These are phyloP conservation scores for Clivina fossor DNA, from an alignment of 2,888 invertebrate species.

Conservation along the genomic window DNA sequence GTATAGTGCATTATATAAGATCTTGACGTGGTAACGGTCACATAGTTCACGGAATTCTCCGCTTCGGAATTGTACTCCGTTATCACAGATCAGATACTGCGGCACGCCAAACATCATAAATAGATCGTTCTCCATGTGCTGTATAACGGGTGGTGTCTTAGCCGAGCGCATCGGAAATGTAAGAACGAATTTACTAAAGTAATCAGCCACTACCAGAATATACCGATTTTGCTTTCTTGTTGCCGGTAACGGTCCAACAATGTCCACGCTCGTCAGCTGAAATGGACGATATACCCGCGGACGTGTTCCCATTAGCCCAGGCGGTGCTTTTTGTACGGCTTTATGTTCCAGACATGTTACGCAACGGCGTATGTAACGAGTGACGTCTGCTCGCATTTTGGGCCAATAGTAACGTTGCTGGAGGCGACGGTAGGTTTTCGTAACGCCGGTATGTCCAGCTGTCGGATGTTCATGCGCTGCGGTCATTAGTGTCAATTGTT, in stretches of 20 bases:
- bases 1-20: background rate
- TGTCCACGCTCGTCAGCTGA: background rate
- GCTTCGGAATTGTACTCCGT: conserved; percentile 28
- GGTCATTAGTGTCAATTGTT: background rate
- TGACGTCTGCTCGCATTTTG: background rate
- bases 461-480: background rate
- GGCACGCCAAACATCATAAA: conserved; percentile 36
- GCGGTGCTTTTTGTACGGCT: background rate
- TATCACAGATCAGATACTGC: conserved; percentile 35
- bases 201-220: background rate
- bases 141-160: conserved; percentile 1
- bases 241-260: background rate
- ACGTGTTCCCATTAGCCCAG: background rate
- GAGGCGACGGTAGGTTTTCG: background rate
- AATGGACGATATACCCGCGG: background rate
- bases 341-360: background rate
- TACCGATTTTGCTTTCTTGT: background rate
- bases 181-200: conserved; percentile 14
- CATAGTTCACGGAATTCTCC: background rate
- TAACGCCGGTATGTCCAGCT: background rate
- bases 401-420: background rate
- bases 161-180: conserved; percentile 24
- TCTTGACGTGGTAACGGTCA: background rate
- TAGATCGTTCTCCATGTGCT: conserved; percentile 20
- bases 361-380: background rate